These are phyloP conservation scores for Glossophaga mutica DNA, from an alignment of 2,797 vertebrate species.

Conservation along the genomic window DNA sequence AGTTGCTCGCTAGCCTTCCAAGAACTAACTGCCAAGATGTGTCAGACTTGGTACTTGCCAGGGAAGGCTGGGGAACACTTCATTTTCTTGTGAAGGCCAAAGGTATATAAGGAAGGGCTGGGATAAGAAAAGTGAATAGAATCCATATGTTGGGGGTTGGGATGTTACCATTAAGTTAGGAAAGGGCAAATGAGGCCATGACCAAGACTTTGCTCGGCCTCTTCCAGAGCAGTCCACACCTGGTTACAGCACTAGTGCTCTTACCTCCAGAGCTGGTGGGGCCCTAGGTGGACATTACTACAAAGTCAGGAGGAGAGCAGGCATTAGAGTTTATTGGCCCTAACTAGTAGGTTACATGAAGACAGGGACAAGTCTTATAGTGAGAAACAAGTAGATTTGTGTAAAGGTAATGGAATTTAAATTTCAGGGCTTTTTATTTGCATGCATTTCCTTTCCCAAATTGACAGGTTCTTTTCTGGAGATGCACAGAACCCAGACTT, in stretches of 20 bases:
- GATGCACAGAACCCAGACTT: background rate
- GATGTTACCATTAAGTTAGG: background rate
- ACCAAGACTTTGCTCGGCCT: background rate
- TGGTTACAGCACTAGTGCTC: background rate
- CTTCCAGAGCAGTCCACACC: background rate
- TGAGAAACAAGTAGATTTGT: background rate
- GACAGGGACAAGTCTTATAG: background rate
- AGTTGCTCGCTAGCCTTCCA: background rate
- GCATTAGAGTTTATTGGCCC: background rate
- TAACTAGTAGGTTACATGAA: background rate
- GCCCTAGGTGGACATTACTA: background rate
- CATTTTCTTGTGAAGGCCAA: background rate
- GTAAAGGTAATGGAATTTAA: background rate
- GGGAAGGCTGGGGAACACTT: background rate
- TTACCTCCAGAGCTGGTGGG: background rate
- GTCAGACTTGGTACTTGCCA: background rate
- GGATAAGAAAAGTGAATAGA: background rate
- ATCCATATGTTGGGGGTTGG: background rate
- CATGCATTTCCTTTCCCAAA: too few relatives aligned
- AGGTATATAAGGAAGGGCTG: background rate
- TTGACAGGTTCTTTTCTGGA: background rate
- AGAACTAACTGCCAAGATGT: background rate
- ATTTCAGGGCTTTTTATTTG: background rate
- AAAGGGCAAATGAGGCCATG: background rate
- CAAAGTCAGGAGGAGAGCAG: background rate